Conservation (phyloP, 2,113 vertebrate genomes). For the Xenopus laevis region DNA sequence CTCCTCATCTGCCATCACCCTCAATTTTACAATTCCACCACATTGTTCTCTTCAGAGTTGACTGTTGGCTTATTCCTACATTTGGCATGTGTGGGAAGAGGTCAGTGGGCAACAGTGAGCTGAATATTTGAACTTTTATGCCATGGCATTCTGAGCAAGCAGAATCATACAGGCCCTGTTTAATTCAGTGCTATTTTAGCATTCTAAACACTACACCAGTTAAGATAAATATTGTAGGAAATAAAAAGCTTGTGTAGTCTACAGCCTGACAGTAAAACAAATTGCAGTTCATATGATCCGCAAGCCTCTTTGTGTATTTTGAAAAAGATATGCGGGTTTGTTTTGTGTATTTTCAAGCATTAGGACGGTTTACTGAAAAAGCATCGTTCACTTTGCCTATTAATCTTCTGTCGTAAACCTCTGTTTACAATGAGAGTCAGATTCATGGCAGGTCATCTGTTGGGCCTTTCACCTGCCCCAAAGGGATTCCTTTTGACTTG, state of each 20-base stretch:
- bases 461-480: background rate
- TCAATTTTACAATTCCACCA: too few species aligned
- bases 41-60: too few species aligned
- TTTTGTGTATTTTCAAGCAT: conserved; percentile 13
- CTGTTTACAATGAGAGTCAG: background rate
- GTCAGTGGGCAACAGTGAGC: too few species aligned
- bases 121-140: too few species aligned
- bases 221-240: conserved; percentile 3
- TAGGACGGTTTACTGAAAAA: conserved; percentile 12
- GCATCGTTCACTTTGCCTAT: conserved; percentile 28
- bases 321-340: conserved; percentile 11
- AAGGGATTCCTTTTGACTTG: conserved; percentile 33
- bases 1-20: too few species aligned
- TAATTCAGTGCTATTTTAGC: too few species aligned
- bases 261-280: conserved; percentile 13
- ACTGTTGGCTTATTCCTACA: too few species aligned
- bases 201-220: background rate
- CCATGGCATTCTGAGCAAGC: too few species aligned
- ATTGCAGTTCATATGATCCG: conserved; percentile 3
- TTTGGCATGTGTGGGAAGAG: too few species aligned
- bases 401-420: conserved; percentile 30
- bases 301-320: conserved; percentile 21
- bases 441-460: conserved; percentile 17
- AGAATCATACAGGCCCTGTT: too few species aligned
- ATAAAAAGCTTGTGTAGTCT: conserved; percentile 16